Evolutionary conservation across 2,797 vertebrate species (phyloP), one percentile per base, ranked within the genome.

Genomic region (Sebastes miniatus): DNA sequence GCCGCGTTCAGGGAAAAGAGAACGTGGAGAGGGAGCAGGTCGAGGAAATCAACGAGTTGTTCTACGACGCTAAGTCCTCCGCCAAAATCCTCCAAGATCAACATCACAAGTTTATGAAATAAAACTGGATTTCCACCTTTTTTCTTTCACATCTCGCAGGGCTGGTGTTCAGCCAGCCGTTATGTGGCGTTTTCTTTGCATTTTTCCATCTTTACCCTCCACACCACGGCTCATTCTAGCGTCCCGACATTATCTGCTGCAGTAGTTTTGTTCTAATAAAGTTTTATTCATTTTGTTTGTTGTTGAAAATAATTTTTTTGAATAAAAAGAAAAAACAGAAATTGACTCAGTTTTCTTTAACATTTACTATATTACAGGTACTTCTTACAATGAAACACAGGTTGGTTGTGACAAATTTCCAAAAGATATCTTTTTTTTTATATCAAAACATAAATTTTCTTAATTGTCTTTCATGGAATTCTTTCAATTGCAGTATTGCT

Each of bases 71-170:
- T 80, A 99, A 99, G 93, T 99, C 99, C 43, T 99, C 98, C 0
- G 99, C 99, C 76, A 99, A 99, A 94, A 97, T 99, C 89, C 95
- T 99, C 84, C 98, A 99, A 79, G 98, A 99, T 82, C 98, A 99
- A 76, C 97, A 99, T 88, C 98, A 98, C 83, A 99, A 99, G 91
- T 99, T 97, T 79, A 99, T 99, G 99, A 99, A 99, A 87, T 99
- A 92, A 92, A 87, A 71, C 6, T 43, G 27, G 36, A 61, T 36
- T 59, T 13, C 2, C 2, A 14, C 5, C 16, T 36, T 32, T 54
- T 43, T 43, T 64, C n/a, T 22, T 31, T 66, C 10, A 34, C 20
- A 61, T 22, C 14, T 61, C 2, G 3, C 62, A 43, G 9, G 16
- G 20, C 34, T 31, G 29, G 3, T 62, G 36, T 76, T 76, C 65